Conservation (phyloP, 2,888 invertebrate genomes). For the Mesorhabditis belari region DNA sequence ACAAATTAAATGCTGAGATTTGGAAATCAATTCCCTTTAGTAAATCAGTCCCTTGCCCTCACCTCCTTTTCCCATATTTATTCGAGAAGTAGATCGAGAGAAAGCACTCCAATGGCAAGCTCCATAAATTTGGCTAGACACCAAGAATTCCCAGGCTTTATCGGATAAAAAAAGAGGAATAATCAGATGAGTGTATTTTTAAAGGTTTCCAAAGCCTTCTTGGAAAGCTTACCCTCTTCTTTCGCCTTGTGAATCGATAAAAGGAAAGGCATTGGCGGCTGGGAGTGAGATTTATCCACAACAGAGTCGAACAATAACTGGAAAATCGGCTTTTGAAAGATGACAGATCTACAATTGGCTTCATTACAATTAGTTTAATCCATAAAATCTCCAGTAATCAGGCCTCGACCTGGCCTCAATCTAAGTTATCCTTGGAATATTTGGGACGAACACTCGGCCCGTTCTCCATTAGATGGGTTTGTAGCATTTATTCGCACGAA, state of each 20-base stretch:
- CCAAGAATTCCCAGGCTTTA: conserved; percentile 42
- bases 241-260: conserved; percentile 24
- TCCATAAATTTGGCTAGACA: conserved; percentile 42
- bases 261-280: conserved; percentile 38
- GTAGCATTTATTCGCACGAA: too few species aligned
- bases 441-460: too few species aligned
- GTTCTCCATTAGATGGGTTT: too few species aligned
- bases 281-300: conserved; percentile 46
- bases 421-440: too few species aligned
- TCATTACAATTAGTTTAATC: too few species aligned
- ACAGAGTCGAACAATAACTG: conserved; percentile 44
- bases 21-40: too few species aligned
- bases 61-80: conserved; percentile 12
- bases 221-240: conserved; percentile 19
- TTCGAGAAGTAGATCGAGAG: conserved; percentile 32
- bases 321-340: too few species aligned
- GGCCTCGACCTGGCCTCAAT: too few species aligned
- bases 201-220: too few species aligned
- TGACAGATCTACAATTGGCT: too few species aligned
- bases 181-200: background rate
- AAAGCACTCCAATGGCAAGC: conserved; percentile 43
- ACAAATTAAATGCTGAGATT: background rate
- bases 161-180: conserved; percentile 32
- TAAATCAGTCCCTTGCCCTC: too few species aligned
- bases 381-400: too few species aligned